Percentiles rank a stretch among this genome's conserved stretches.
phyloP scores from a whole-genome alignment of 2,797 vertebrate genomes.

The Sebastes taczanowskii region DNA sequence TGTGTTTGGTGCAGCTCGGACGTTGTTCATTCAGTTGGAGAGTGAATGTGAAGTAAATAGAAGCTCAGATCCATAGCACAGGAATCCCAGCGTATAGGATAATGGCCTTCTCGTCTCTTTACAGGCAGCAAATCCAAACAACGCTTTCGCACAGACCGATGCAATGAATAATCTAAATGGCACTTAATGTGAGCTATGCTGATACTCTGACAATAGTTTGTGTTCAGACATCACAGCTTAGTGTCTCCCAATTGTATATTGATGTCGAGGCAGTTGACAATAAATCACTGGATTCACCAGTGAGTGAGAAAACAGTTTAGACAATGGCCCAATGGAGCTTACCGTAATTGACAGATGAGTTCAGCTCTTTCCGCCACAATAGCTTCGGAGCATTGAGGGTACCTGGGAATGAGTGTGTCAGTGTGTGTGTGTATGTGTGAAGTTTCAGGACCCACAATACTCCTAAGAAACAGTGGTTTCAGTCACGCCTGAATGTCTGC shows the following conservation, averaged over 20 bases:
- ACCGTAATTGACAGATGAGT: conserved; percentile 83
- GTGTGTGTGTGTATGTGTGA: conserved; percentile 22
- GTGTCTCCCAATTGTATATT: conserved; percentile 79
- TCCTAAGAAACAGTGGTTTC: neutral
- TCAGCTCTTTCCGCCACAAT: conserved; percentile 76
- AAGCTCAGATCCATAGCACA: conserved; percentile 22
- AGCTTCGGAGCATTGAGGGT: conserved; percentile 67
- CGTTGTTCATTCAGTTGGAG: conserved; percentile 20
- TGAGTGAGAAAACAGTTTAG: conserved; percentile 83
- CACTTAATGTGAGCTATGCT: conserved; percentile 78
- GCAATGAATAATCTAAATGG: conserved; percentile 79
- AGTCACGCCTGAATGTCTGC: conserved; percentile 5
- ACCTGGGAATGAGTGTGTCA: conserved; percentile 59
- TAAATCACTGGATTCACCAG: conserved; percentile 82
- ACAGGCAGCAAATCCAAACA: conserved; percentile 54
- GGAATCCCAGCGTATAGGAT: conserved; percentile 40
- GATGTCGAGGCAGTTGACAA: conserved; percentile 76
- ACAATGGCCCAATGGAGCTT: conserved; percentile 83
- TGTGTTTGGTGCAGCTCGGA: conserved; percentile 1
- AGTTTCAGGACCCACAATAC: conserved; percentile 1
- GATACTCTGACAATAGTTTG: conserved; percentile 77
- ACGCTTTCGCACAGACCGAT: conserved; percentile 46
- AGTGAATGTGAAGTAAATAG: conserved; percentile 29
- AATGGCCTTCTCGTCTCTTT: conserved; percentile 48
- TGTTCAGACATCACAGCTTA: conserved; percentile 80